Conservation (phyloP, 64 coral and sea anemone genomes). For the Pocillopora damicornis region DNA sequence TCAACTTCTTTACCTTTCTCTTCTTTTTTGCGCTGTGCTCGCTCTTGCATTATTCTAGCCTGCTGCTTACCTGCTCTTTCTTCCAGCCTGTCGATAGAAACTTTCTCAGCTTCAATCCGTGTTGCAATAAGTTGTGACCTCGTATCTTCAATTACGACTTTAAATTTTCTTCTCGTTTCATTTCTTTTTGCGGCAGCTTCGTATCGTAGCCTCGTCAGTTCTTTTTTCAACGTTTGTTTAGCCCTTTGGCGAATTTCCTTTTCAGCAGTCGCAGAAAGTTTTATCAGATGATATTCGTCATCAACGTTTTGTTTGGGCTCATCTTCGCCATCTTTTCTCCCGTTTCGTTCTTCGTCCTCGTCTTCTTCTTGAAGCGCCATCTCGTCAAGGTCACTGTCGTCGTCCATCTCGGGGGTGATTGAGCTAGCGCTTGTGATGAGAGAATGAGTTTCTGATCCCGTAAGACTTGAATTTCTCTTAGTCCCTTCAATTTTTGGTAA, state of each 20-base stretch:
- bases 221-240: constrained; percentile 30
- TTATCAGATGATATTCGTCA: neutral
- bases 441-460: constrained; percentile 49
- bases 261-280: constrained; percentile 36
- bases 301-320: neutral
- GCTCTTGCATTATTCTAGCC: constrained; percentile 50
- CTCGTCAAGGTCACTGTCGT: constrained; percentile 43
- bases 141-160: constrained; percentile 58
- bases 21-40: constrained; percentile 46
- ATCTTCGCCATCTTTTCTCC: neutral
- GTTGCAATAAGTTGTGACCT: constrained; percentile 62
- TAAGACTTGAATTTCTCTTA: constrained; percentile 1
- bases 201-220: constrained; percentile 31
- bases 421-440: constrained; percentile 42
- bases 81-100: constrained; percentile 65
- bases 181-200: constrained; percentile 51
- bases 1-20: constrained; percentile 24
- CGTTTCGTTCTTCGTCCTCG: constrained; percentile 6
- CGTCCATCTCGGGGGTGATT: constrained; percentile 17
- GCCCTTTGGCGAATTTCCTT: constrained; percentile 54
- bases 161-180: constrained; percentile 60
- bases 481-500: constrained; percentile 19
- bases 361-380: constrained; percentile 36
- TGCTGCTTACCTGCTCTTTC: constrained; percentile 52
- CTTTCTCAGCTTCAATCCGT: constrained; percentile 74